Base-by-base conservation (phyloP, 2,888 invertebrate species). In the Dendrolimus pini region DNA sequence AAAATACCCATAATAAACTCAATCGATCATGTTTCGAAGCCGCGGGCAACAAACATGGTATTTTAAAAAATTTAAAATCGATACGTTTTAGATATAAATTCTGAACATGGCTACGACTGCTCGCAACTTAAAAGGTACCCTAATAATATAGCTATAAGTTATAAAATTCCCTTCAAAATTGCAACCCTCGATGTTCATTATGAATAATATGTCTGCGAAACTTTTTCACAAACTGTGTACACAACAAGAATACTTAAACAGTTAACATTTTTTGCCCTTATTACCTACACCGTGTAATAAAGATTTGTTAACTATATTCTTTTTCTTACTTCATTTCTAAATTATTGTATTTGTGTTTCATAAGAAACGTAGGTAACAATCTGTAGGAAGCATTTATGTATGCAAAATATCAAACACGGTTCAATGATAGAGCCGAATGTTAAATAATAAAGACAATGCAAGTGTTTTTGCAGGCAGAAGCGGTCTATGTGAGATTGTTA, bases 121-220 rank as follows among this genome's bases (percentile, higher is more conserved):
- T 71, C 62, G 62, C 75, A 78, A 77, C 65, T 77, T 70, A 74
- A 83, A 85, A 78, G 77, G 80, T 80, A 78, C 80, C 77, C 75
- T 86, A 83, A 81, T 75, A 64, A 74, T 75, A 78, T 60, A 65
- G 69, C 66, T 57, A 76, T 83, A 88, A 78, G 87, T 82, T 70
- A 80, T 81, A 82, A 82, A 86, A 75, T 86, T 75, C 76, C 61
- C 65, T 74, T 66, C 74, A 72, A 70, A 69, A 72, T 75, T 69
- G 72, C 69, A 71, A 72, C 68, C 70, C 65, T 70, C 69, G 77
- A 74, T 77, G 72, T 77, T 85, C 79, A 85, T 87, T 86, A 83
- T 83, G 80, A 83, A 86, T 85, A 88, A 86, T 85, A 84, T 76
- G 80, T 71, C 72, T 76, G 82, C 77, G 79, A 82, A 83, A 79